Percentiles rank a stretch among this genome's conserved stretches.
phyloP scores from a whole-genome alignment of 2,888 invertebrate species.

The Tanytarsus gracilentus region DNA sequence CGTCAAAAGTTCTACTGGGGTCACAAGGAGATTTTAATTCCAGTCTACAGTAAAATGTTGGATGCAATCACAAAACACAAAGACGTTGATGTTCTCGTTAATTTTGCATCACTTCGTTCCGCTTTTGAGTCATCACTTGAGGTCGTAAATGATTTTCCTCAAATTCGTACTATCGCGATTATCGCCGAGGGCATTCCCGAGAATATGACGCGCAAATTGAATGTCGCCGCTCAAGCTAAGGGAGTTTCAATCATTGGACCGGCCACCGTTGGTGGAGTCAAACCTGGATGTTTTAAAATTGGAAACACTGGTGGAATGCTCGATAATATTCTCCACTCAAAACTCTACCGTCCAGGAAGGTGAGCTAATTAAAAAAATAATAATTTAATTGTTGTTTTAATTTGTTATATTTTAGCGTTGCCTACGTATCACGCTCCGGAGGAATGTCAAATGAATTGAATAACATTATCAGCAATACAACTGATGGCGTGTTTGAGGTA shows the following conservation, averaged over 20 bases:
- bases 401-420: constrained; percentile 58
- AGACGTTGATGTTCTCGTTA: constrained; percentile 90
- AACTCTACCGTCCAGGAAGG: constrained; percentile 90
- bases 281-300: constrained; percentile 98
- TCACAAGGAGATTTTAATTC: constrained; percentile 90
- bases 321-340: constrained; percentile 96
- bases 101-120: constrained; percentile 94
- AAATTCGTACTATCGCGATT: constrained; percentile 92
- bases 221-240: constrained; percentile 72
- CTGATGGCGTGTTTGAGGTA: constrained; percentile 92
- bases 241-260: constrained; percentile 85
- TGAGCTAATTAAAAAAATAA: constrained; percentile 34
- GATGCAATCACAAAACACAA: constrained; percentile 93
- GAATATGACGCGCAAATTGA: constrained; percentile 92
- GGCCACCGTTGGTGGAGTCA: constrained; percentile 94
- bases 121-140: constrained; percentile 96
- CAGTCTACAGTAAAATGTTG: constrained; percentile 93
- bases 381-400: neutral
- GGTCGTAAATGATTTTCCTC: constrained; percentile 77
- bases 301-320: constrained; percentile 99
- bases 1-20: constrained; percentile 99
- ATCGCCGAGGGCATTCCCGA: constrained; percentile 99
- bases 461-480: constrained; percentile 92
- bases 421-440: constrained; percentile 96
- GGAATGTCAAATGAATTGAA: constrained; percentile 99